Evolutionary conservation across 2,797 vertebrate genomes (phyloP), one percentile per base, ranked within the genome.

Genomic region (Lateolabrax maculatus): DNA sequence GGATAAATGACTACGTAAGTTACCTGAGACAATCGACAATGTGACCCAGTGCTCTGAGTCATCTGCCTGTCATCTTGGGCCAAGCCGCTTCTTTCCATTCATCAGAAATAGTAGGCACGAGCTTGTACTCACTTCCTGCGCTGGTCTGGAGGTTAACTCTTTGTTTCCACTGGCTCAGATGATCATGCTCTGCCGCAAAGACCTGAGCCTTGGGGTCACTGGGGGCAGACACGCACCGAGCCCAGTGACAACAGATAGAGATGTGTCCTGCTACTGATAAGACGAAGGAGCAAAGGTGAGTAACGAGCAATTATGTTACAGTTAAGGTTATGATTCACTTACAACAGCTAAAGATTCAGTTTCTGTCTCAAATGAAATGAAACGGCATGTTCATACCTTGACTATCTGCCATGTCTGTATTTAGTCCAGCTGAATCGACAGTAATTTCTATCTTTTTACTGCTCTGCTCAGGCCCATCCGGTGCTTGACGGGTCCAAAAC

Each of bases 391-490:
- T 0, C 11, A 48, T 3, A 31, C 48, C 21, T n/a, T 10, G 2
- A 16, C 49, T 60, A 2, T 51, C 25, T 12, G 29, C 21, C 29
- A 27, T 44, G 1, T 49, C 7, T 76, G 29, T 57, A 62, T 63
- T 0, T 19, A 69, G 27, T 39, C n/a, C 29, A 6, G 36, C 27
- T 52, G 13, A 62, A 66, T 23, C 0, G 51, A 19, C 12, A 36
- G 39, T 69, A 2, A 31, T 25, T 19, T 91, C 65, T 83, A 71
- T 0, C 27, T 87, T 4, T 94, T 12, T 84, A 63, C 82, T 89
- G 80, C 87, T 92, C 61, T 93, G 93, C 86, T 74, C 44, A 95
- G 95, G 90, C 90, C 89, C 79, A 84, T 83, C 90, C 79, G 94
- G 77, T 95, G 94, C 66, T 77, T 76, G 34, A 79, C 87, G 0